Conservation (phyloP, 2,797 vertebrate genomes). For the Phylloscopus collybita region DNA sequence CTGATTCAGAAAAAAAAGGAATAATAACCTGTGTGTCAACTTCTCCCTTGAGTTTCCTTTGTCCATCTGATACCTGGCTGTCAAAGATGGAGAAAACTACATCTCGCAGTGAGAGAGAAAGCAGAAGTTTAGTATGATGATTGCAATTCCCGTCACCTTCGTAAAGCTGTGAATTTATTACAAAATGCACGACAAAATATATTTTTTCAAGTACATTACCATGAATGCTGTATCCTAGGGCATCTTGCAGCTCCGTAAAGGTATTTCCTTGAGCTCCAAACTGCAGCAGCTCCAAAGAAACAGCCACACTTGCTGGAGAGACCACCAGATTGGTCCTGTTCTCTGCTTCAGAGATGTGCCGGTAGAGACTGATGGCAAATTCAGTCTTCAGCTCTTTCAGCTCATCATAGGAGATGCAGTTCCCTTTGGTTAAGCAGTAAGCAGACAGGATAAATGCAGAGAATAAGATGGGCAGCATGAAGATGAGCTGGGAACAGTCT, state of each 20-base stretch:
- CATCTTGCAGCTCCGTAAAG: slow-evolving; percentile 79
- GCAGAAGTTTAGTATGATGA: background rate
- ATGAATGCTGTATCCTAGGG: slow-evolving; percentile 83
- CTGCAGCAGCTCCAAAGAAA: slow-evolving; percentile 87
- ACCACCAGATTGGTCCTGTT: slow-evolving; percentile 85
- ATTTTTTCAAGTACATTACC: slow-evolving; percentile 73
- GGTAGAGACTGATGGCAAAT: slow-evolving; percentile 85
- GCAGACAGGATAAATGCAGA: slow-evolving; percentile 74
- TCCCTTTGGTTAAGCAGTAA: slow-evolving; percentile 70
- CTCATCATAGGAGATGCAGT: slow-evolving; percentile 72
- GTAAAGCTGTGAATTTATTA: background rate
- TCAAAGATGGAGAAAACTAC: background rate
- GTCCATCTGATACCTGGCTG: background rate
- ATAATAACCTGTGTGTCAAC: background rate
- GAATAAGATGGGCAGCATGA: slow-evolving; percentile 76
- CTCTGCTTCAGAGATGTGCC: slow-evolving; percentile 62
- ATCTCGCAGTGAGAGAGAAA: background rate
- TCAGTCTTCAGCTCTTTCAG: slow-evolving; percentile 80
- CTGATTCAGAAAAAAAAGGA: background rate
- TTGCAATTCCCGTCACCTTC: background rate
- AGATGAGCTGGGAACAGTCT: background rate
- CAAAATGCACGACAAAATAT: background rate
- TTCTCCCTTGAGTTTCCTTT: background rate
- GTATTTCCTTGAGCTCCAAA: slow-evolving; percentile 87
- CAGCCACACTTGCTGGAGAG: slow-evolving; percentile 83